Evolutionary conservation across 2,113 vertebrate genomes (phyloP).

Genomic region (Phaethornis superciliosus): DNA sequence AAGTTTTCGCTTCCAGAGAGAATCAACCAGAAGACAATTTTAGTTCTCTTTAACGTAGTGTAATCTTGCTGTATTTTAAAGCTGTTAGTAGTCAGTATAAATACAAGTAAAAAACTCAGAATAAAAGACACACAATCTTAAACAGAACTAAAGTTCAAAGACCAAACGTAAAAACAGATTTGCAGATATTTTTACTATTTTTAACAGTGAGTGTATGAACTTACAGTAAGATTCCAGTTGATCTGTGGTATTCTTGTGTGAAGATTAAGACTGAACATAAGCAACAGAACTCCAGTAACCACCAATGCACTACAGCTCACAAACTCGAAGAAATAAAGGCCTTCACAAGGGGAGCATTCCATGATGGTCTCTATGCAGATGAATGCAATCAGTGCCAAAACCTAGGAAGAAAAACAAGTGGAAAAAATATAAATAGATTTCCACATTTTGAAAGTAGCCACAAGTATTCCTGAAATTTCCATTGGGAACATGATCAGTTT

Average conservation of each 20-base stretch:
- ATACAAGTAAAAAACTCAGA: neutral
- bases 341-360: constrained; percentile 92
- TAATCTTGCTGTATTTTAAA: neutral
- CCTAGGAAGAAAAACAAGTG: constrained; percentile 75
- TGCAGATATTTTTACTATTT: neutral
- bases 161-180: neutral
- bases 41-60: neutral
- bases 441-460: constrained; percentile 61
- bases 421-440: constrained; percentile 66
- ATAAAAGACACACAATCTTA: neutral
- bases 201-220: constrained; percentile 45
- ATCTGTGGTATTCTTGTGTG: constrained; percentile 91
- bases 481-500: constrained; percentile 46
- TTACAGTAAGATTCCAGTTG: constrained; percentile 96
- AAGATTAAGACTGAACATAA: constrained; percentile 92
- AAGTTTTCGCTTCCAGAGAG: neutral
- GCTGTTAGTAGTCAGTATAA: neutral
- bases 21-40: neutral
- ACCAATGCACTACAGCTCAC: constrained; percentile 96
- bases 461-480: constrained; percentile 68
- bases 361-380: constrained; percentile 98
- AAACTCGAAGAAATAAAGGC: constrained; percentile 98
- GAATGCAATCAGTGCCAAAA: constrained; percentile 89
- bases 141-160: neutral
- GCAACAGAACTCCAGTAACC: constrained; percentile 90